Percentiles rank a stretch among this genome's conserved stretches.
These are phyloP conservation scores for Clarias platycephalus DNA, from an alignment of 2,797 vertebrate genomes.

Conservation along the genomic window DNA sequence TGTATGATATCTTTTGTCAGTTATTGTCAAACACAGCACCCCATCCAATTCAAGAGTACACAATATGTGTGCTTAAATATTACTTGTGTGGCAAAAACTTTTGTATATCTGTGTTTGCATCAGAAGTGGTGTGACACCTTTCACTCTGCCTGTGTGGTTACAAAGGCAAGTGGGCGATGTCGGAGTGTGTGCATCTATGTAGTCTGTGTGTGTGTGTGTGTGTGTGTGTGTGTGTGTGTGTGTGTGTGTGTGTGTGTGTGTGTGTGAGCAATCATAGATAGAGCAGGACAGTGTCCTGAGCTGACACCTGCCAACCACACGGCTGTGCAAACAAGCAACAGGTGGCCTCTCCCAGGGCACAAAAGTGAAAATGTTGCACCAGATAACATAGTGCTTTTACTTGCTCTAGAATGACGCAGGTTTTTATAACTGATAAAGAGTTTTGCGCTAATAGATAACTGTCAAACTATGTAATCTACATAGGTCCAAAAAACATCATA, in stretches of 20 bases:
- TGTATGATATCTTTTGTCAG: not conserved
- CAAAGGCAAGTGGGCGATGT: conserved; percentile 1
- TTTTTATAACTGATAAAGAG: conserved; percentile 11
- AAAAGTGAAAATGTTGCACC: conserved; percentile 20
- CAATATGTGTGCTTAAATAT: conserved; percentile 19
- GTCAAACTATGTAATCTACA: not conserved
- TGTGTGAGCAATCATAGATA: not conserved
- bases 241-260: not conserved
- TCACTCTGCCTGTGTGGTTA: conserved; percentile 19
- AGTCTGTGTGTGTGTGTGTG: not conserved
- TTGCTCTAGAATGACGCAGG: conserved; percentile 6
- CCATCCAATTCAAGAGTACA: not conserved
- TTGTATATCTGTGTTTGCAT: not conserved
- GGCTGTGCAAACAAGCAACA: conserved; percentile 52
- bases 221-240: not conserved
- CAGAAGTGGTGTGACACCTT: conserved; percentile 22
- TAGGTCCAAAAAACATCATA: not conserved
- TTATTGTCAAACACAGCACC: conserved; percentile 1
- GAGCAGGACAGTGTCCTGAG: conserved; percentile 47
- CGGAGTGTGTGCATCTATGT: conserved; percentile 1
- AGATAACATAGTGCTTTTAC: conserved; percentile 35
- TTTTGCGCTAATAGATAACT: conserved; percentile 5
- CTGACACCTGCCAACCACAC: conserved; percentile 48
- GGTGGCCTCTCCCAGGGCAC: conserved; percentile 42
- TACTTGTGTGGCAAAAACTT: conserved; percentile 14